A percentile compares a stretch with the other conserved stretches of the same genome.
Conservation (phyloP, 2,888 invertebrate genomes). For the Graphium colonna region DNA sequence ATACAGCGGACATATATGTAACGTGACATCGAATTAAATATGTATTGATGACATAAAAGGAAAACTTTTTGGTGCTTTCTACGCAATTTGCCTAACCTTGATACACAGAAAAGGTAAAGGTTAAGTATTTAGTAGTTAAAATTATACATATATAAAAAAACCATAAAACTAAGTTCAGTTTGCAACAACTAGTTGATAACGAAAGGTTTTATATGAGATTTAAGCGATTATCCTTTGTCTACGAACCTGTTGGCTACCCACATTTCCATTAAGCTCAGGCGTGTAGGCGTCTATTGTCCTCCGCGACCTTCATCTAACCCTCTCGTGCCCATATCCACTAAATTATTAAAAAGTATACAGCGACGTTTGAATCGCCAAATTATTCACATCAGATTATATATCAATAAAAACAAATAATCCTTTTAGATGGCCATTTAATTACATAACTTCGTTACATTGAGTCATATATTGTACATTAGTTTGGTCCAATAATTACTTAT, state of each 20-base stretch:
- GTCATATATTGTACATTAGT: constrained; percentile 68
- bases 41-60: too few relatives aligned
- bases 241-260: neutral
- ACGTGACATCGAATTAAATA: too few relatives aligned
- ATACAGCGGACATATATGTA: too few relatives aligned
- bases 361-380: neutral
- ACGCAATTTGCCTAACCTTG: too few relatives aligned
- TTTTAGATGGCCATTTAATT: constrained; percentile 58
- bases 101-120: too few relatives aligned
- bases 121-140: too few relatives aligned
- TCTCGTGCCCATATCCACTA: neutral
- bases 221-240: neutral
- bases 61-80: too few relatives aligned
- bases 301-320: neutral
- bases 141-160: too few relatives aligned
- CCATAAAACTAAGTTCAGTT: too few relatives aligned
- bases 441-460: constrained; percentile 41
- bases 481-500: constrained; percentile 60
- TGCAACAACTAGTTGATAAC: too few relatives aligned
- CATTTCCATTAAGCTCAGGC: neutral
- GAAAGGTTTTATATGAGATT: too few relatives aligned
- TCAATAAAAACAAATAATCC: constrained; percentile 35
- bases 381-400: neutral
- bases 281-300: neutral
- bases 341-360: neutral